Percentiles rank a stretch among this genome's conserved stretches.
Conservation (phyloP, 2,797 vertebrate genomes). For the Trematomus bernacchii region DNA sequence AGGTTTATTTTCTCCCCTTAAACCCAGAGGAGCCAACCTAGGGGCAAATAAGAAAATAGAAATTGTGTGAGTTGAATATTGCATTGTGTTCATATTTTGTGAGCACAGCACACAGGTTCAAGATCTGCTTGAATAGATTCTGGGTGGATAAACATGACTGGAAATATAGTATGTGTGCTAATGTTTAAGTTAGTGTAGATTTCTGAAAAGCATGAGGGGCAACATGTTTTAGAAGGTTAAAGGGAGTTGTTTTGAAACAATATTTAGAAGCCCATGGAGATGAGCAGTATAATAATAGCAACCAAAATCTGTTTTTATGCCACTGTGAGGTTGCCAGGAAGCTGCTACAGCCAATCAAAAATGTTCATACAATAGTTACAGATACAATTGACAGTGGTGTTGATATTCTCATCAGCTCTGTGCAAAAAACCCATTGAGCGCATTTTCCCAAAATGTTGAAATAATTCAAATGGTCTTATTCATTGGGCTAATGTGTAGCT, state of each 20-base stretch:
- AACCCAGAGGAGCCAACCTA: conserved; percentile 18
- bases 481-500: background rate
- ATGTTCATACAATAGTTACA: background rate
- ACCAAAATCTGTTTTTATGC: background rate
- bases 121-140: conserved; percentile 24
- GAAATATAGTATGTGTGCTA: background rate
- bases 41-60: conserved; percentile 29
- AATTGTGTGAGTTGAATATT: conserved; percentile 31
- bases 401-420: background rate
- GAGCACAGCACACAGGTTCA: background rate
- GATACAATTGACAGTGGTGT: background rate
- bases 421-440: background rate
- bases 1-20: conserved; percentile 14
- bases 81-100: conserved; percentile 47
- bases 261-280: background rate
- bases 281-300: background rate
- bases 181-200: background rate
- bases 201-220: background rate
- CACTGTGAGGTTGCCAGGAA: background rate
- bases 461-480: background rate
- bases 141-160: background rate
- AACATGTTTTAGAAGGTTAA: background rate
- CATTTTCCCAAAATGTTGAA: background rate
- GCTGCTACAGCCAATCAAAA: background rate
- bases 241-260: background rate